phyloP scores from a whole-genome alignment of 2,888 invertebrate genomes.

The Tipula lateralis region DNA sequence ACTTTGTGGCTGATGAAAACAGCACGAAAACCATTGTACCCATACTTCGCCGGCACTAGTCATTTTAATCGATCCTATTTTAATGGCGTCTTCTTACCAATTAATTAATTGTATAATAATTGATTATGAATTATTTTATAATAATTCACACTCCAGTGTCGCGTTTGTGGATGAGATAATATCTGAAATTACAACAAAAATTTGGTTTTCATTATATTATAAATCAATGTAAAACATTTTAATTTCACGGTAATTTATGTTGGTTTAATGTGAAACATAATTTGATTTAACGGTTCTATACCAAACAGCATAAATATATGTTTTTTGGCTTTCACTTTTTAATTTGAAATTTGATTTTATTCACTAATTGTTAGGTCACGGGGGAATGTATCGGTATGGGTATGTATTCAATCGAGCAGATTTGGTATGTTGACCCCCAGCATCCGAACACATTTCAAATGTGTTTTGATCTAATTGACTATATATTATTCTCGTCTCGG shows the following conservation, averaged over 20 bases:
- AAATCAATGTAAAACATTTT: not conserved
- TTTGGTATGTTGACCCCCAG: not conserved
- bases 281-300: not conserved
- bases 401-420: not conserved
- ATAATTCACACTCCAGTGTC: not conserved
- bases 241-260: not conserved
- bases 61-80: slow-evolving; percentile 28
- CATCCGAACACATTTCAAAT: not conserved
- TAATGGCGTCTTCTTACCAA: not conserved
- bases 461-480: not conserved
- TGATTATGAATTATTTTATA: not conserved
- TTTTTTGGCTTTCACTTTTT: not conserved
- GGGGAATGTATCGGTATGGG: not conserved
- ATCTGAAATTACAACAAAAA: not conserved
- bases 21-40: slow-evolving; percentile 90
- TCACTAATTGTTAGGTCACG: not conserved
- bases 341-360: not conserved
- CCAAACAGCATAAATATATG: not conserved
- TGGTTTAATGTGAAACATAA: not conserved
- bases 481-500: not conserved
- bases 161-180: not conserved
- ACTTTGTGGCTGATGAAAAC: slow-evolving; percentile 75
- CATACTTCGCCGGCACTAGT: slow-evolving; percentile 72
- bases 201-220: too few species aligned
- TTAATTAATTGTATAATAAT: not conserved